Conservation (phyloP, 1,140 invertebrate species). For the Adelges cooleyi region DNA sequence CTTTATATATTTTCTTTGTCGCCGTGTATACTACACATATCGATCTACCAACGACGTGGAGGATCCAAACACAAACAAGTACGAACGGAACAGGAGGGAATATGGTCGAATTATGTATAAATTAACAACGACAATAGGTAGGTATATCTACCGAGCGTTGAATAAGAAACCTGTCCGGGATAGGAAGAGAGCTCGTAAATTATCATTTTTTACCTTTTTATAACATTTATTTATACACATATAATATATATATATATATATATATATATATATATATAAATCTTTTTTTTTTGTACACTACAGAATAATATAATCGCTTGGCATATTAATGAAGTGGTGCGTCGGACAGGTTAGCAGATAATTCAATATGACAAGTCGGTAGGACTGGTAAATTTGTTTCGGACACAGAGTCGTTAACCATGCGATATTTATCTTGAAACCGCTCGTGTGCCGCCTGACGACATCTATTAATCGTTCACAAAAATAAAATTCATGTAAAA, state of each 20-base stretch:
- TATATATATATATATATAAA: background rate
- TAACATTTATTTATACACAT: no score
- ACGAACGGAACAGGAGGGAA: no score
- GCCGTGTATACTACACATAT: no score
- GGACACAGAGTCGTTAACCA: slow-evolving; percentile 12
- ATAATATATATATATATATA: background rate
- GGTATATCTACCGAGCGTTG: no score
- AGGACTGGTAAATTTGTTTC: slow-evolving; percentile 27
- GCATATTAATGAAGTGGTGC: slow-evolving; percentile 24
- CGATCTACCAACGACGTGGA: no score
- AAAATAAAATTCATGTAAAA: background rate
- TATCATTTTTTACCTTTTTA: slow-evolving; percentile 17
- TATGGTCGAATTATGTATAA: no score
- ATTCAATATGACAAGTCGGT: slow-evolving; percentile 25
- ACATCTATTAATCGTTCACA: slow-evolving; percentile 19
- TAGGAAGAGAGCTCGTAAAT: background rate
- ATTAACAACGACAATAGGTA: no score
- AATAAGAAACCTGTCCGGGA: slow-evolving; percentile 7
- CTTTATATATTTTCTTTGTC: no score
- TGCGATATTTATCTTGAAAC: slow-evolving; percentile 10
- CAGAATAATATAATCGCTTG: slow-evolving; percentile 4
- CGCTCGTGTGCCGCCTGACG: slow-evolving; percentile 16
- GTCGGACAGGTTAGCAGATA: slow-evolving; percentile 19
- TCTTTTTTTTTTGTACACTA: background rate
- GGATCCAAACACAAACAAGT: no score